These are phyloP conservation scores for Actinia equina DNA, from an alignment of 64 coral and sea anemone genomes.

Conservation along the genomic window DNA sequence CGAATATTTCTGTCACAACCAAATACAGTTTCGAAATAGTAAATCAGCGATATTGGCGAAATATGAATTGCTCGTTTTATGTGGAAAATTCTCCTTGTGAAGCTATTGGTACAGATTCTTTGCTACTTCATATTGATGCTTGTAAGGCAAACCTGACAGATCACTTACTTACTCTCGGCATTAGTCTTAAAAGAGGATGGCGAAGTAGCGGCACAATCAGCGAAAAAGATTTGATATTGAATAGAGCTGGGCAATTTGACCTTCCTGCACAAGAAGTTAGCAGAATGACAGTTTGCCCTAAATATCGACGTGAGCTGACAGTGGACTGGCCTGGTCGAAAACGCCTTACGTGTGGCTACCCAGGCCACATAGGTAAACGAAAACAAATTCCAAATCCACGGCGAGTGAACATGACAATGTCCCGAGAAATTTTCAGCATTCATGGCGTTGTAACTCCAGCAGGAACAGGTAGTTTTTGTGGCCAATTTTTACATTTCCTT, in stretches of 20 bases:
- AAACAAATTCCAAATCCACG: conserved; percentile 55
- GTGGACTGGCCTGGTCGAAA: conserved; percentile 37
- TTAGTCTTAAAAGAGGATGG: conserved; percentile 46
- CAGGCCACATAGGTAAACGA: conserved; percentile 14
- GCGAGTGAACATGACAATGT: conserved; percentile 25
- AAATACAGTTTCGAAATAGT: too few relatives aligned
- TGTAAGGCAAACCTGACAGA: conserved; percentile 41
- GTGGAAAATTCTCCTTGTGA: conserved; percentile 45
- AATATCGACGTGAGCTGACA: conserved; percentile 27
- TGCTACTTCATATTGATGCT: conserved; percentile 31
- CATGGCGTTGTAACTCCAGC: conserved; percentile 29
- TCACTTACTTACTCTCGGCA: conserved; percentile 40
- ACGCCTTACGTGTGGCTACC: conserved; percentile 38
- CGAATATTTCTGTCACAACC: too few relatives aligned
- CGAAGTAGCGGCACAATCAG: conserved; percentile 28
- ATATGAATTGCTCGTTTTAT: conserved; percentile 35
- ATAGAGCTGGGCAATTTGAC: conserved; percentile 56
- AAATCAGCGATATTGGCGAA: not conserved
- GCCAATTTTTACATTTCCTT: not conserved
- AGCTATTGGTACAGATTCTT: conserved; percentile 37
- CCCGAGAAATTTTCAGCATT: conserved; percentile 8
- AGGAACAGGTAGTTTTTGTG: conserved; percentile 37
- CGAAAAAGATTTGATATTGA: conserved; percentile 59
- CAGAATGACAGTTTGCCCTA: conserved; percentile 49
- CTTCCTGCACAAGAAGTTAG: conserved; percentile 12